Base-by-base conservation (phyloP, 2,888 invertebrate species). In the Dendrolimus pini region DNA sequence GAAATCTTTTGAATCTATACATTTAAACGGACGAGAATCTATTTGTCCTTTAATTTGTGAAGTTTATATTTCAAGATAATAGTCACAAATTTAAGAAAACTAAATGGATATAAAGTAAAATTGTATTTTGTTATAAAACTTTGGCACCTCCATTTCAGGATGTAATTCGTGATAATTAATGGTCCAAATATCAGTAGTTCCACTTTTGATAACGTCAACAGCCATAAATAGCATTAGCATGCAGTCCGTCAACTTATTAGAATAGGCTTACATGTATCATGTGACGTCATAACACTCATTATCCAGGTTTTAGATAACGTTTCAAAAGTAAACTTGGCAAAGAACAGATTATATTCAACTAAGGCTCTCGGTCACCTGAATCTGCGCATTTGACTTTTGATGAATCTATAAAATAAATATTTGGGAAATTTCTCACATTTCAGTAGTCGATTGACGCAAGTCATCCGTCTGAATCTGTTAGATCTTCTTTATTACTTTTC, bases 161-260 rank as follows among this genome's bases (percentile, higher is more conserved):
- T 18, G 18, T 30, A 6, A 30, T 30, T 30, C 30, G 30, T 30
- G 30, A 6, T 30, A 30, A 30, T 30, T 30, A 3, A 30, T 30
- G 30, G 30, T 30, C 30, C 30, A 6, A 47, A 47, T 12, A 82
- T 80, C 71, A 67, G 77, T 74, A 73, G 75, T 77, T 76, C 72
- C 67, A 67, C 67, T 67, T 70, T 74, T 77, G 89, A 90, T 89
- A 89, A 87, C 81, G 87, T 87, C 85, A 83, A 77, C 65, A 67
- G 64, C 71, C 75, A 75, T 81, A 83, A 85, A 88, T 82, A 84
- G 80, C 78, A 68, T 77, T 77, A 77, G 74, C 72, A 71, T 74
- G 69, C 71, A 72, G 67, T 76, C 75, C 85, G 83, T 86, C 85
- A 84, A 75, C 75, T 75, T 71, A 65, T 63, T 77, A 76, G 78